Conservation (phyloP, 2,888 invertebrate genomes). For the Germaria angustata region DNA sequence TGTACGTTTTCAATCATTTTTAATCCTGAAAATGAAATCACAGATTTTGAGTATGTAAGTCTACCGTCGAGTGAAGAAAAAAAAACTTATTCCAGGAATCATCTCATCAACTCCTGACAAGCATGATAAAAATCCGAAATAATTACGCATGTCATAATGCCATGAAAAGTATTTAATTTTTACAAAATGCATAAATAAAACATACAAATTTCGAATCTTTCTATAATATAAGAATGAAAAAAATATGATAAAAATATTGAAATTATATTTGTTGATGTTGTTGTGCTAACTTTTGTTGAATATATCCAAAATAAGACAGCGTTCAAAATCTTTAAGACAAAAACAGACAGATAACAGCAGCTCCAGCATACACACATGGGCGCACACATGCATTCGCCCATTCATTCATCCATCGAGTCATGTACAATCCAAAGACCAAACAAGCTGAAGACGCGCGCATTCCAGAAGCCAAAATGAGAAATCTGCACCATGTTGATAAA, state of each 20-base stretch:
- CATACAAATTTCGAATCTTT: constrained; percentile 13
- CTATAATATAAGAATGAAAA: constrained; percentile 18
- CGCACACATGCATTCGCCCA: constrained; percentile 63
- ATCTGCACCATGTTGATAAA: constrained; percentile 76
- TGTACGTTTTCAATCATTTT: constrained; percentile 22
- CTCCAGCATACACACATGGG: constrained; percentile 55
- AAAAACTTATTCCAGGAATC: constrained; percentile 57
- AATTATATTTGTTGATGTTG: constrained; percentile 33
- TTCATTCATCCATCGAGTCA: constrained; percentile 25
- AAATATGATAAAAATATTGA: constrained; percentile 26
- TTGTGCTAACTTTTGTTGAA: constrained; percentile 38
- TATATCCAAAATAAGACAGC: constrained; percentile 63
- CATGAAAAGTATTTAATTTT: constrained; percentile 71
- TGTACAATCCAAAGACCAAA: constrained; percentile 57
- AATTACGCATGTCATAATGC: constrained; percentile 72
- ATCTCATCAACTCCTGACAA: constrained; percentile 67
- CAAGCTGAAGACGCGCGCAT: constrained; percentile 73
- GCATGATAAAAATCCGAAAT: constrained; percentile 70
- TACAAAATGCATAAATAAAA: constrained; percentile 62
- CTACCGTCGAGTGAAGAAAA: background rate
- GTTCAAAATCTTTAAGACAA: constrained; percentile 65
- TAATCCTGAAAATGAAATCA: constrained; percentile 16
- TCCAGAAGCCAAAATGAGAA: constrained; percentile 78
- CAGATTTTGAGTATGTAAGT: background rate
- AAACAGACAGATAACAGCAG: constrained; percentile 64